Evolutionary conservation across 2,797 vertebrate species (phyloP).

Genomic region (Pseudocheirus occidentalis): DNA sequence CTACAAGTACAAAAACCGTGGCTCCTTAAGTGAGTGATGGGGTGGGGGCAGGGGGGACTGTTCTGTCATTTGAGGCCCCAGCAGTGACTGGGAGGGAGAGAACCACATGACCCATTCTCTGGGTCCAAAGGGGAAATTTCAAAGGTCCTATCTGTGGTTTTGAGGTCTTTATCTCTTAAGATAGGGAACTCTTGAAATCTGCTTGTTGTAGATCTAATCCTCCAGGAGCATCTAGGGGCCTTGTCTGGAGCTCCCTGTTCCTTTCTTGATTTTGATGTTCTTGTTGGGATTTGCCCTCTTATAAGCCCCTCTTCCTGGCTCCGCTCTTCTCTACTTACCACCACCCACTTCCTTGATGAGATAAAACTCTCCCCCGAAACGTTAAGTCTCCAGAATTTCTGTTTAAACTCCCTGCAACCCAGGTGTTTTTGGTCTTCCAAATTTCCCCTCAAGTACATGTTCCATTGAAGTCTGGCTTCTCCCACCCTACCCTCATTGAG

Average conservation of each 20-base stretch:
- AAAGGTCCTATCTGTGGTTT: not conserved
- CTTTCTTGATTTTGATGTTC: not conserved
- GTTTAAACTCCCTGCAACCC: not conserved
- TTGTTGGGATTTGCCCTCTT: not conserved
- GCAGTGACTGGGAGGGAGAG: not conserved
- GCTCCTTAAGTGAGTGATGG: constrained; percentile 54
- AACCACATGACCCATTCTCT: not conserved
- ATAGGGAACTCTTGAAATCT: not conserved
- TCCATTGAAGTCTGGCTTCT: not conserved
- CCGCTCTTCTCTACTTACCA: not conserved
- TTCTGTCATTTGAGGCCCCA: not conserved
- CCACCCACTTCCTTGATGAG: not conserved
- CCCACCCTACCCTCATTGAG: constrained; percentile 14
- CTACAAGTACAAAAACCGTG: constrained; percentile 87
- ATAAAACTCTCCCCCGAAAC: not conserved
- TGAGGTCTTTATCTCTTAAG: not conserved
- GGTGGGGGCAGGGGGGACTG: constrained; percentile 65
- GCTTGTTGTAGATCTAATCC: not conserved
- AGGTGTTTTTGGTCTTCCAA: accelerated
- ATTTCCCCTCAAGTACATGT: not conserved
- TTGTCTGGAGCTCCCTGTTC: not conserved
- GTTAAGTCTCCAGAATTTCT: not conserved
- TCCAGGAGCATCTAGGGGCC: not conserved
- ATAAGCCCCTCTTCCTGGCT: too few species aligned
- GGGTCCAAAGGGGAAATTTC: not conserved